phyloP scores from a whole-genome alignment of 2,888 invertebrate species.

The Xestobium rufovillosum region DNA sequence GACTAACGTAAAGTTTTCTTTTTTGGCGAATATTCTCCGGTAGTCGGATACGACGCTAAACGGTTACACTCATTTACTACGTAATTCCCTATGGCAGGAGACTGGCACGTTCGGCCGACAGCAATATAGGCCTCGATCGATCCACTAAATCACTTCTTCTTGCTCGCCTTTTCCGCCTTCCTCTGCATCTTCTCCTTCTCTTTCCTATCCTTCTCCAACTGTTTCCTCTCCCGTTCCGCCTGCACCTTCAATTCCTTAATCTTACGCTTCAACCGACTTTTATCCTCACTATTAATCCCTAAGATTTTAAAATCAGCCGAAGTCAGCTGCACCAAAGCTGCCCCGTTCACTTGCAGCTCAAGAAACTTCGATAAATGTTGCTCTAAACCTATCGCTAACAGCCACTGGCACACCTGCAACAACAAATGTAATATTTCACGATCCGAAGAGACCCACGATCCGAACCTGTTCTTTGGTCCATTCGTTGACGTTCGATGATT shows the following conservation, averaged over 20 bases:
- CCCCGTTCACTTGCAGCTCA: slow-evolving; percentile 83
- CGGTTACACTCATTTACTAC: slow-evolving; percentile 8
- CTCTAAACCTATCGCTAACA: slow-evolving; percentile 74
- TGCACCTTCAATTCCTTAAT: slow-evolving; percentile 75
- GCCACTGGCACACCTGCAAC: slow-evolving; percentile 84
- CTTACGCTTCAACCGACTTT: slow-evolving; percentile 74
- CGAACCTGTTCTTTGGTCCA: slow-evolving; percentile 78
- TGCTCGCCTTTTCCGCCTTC: slow-evolving; percentile 67
- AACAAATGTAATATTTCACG: slow-evolving; percentile 11
- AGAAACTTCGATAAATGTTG: slow-evolving; percentile 82
- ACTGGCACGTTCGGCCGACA: slow-evolving; percentile 7
- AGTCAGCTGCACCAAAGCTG: slow-evolving; percentile 77
- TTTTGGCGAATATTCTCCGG: too few relatives aligned
- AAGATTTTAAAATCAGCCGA: slow-evolving; percentile 86
- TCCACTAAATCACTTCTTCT: slow-evolving; percentile 52
- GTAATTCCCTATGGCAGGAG: slow-evolving; percentile 13
- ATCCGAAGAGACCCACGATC: too few relatives aligned
- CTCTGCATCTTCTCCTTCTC: slow-evolving; percentile 77
- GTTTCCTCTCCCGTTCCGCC: slow-evolving; percentile 61
- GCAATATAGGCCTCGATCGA: slow-evolving; percentile 2
- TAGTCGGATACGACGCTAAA: slow-evolving; percentile 9
- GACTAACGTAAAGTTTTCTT: too few relatives aligned
- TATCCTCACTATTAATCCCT: slow-evolving; percentile 72
- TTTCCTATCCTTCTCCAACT: slow-evolving; percentile 77
- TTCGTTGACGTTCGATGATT: slow-evolving; percentile 62